Evolutionary conservation across 2,888 invertebrate genomes (phyloP).

Genomic region (Baronia brevicornis): DNA sequence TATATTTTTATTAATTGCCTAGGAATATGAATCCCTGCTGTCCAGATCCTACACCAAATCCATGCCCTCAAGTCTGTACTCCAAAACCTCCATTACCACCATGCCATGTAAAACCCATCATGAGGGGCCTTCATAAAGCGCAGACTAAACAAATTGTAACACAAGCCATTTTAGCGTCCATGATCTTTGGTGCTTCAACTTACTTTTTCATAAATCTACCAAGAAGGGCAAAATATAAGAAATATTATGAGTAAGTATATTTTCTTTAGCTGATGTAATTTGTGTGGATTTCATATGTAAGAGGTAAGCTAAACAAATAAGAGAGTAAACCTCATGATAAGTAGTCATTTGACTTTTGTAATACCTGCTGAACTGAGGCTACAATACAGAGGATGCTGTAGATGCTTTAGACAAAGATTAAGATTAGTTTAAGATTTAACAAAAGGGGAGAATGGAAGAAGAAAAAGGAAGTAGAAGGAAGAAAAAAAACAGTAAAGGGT

Average conservation of each 20-base stretch:
- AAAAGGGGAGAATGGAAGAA: too few species aligned
- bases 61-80: conserved; percentile 38
- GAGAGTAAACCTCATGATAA: too few species aligned
- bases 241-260: conserved; percentile 83
- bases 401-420: too few species aligned
- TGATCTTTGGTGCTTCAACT: conserved; percentile 47
- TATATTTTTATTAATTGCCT: background rate
- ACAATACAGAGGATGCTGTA: too few species aligned
- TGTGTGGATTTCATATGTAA: background rate
- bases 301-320: background rate
- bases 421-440: too few species aligned
- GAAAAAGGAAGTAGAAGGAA: too few species aligned
- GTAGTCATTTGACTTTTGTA: too few species aligned
- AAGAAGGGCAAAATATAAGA: conserved; percentile 77
- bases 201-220: conserved; percentile 70
- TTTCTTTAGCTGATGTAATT: background rate
- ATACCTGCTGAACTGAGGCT: too few species aligned
- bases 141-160: conserved; percentile 77
- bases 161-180: conserved; percentile 53
- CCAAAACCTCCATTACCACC: conserved; percentile 38
- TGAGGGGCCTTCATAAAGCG: conserved; percentile 80
- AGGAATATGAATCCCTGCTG: conserved; percentile 20
- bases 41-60: conserved; percentile 32
- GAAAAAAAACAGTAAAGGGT: too few species aligned
- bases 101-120: conserved; percentile 71